These are phyloP conservation scores for Tangara arthus DNA, from an alignment of 2,797 vertebrate genomes.

Conservation along the genomic window DNA sequence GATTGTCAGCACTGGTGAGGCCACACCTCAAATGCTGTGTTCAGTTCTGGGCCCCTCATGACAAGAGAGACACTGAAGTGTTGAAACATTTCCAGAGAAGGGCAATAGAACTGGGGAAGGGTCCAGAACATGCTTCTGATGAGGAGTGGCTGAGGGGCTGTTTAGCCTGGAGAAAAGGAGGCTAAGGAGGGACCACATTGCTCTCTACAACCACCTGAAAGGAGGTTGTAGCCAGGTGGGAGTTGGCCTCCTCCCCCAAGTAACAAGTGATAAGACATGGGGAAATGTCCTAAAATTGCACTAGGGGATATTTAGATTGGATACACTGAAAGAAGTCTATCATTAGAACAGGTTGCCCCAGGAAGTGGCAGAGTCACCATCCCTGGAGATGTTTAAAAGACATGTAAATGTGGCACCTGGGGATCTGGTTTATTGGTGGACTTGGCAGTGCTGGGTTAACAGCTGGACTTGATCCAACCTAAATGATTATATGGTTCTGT, in stretches of 20 bases:
- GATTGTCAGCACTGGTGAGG: neutral
- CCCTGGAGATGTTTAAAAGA: neutral
- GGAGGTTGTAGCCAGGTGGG: neutral
- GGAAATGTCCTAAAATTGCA: neutral
- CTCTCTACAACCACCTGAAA: neutral
- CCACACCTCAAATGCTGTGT: fast-evolving
- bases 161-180: neutral
- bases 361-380: neutral
- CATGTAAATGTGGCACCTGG: fast-evolving
- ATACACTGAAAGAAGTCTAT: neutral
- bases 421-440: neutral
- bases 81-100: neutral
- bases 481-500: neutral
- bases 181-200: fast-evolving
- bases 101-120: neutral
- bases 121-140: neutral
- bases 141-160: neutral
- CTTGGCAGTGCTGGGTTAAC: neutral
- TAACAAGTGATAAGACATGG: neutral
- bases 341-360: neutral
- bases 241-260: fast-evolving
- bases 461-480: neutral
- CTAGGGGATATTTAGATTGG: neutral
- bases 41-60: neutral
- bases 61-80: neutral